Evolutionary conservation across 2,797 vertebrate genomes (phyloP).

Genomic region (Phaenicophaeus curvirostris): DNA sequence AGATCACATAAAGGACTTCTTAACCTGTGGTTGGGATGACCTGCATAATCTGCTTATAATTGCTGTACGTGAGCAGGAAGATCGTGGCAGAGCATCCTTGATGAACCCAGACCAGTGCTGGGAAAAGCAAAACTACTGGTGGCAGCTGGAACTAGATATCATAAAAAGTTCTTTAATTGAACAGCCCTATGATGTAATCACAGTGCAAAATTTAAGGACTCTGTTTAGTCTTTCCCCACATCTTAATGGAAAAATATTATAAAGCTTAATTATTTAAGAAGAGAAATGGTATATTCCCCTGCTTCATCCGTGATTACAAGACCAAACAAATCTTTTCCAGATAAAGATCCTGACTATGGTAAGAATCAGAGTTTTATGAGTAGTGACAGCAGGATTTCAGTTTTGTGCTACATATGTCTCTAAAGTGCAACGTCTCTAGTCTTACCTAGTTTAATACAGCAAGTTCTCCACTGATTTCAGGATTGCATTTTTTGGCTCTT

Average conservation of each 20-base stretch:
- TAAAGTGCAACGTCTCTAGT: not conserved
- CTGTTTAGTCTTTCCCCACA: not conserved
- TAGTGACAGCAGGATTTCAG: not conserved
- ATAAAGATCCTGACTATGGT: not conserved
- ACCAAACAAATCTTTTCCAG: not conserved
- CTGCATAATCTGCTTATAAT: not conserved
- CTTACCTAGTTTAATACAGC: not conserved
- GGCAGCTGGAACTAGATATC: not conserved
- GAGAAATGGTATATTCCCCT: not conserved
- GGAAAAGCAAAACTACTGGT: not conserved
- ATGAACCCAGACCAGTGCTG: not conserved
- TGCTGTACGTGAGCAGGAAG: not conserved
- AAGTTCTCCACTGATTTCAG: not conserved
- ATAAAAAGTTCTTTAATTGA: not conserved
- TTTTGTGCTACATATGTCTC: not conserved
- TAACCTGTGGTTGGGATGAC: not conserved
- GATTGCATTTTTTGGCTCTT: not conserved
- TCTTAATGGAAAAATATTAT: not conserved
- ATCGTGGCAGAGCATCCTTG: not conserved
- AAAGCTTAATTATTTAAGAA: conserved; percentile 26
- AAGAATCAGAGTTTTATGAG: not conserved
- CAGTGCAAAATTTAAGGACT: not conserved
- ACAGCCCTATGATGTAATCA: not conserved
- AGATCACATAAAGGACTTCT: not conserved
- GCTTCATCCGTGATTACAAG: not conserved